These are phyloP conservation scores for Phlogophora meticulosa DNA, from an alignment of 2,888 invertebrate species.

Conservation along the genomic window DNA sequence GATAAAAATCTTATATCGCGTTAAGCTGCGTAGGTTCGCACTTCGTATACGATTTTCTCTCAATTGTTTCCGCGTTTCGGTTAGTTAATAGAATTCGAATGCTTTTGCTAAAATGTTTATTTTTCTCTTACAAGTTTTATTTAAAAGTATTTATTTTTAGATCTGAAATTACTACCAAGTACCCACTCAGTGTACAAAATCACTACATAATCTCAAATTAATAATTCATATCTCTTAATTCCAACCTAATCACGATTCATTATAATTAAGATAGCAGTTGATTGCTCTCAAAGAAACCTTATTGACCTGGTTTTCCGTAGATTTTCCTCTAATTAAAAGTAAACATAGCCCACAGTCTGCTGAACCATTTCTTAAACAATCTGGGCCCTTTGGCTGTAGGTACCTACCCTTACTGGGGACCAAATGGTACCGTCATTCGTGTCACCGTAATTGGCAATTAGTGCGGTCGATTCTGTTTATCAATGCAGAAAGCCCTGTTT, in stretches of 20 bases:
- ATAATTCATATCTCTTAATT: conserved; percentile 12
- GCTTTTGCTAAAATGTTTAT: conserved; percentile 1
- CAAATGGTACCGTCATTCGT: conserved; percentile 70
- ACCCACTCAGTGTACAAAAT: not conserved
- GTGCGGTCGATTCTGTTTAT: conserved; percentile 67
- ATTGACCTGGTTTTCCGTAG: conserved; percentile 14
- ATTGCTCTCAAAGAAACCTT: conserved; percentile 21
- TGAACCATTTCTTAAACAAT: conserved; percentile 53
- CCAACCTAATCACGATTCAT: conserved; percentile 25
- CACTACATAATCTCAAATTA: conserved; percentile 5
- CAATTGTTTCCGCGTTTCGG: conserved; percentile 50
- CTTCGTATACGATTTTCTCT: conserved; percentile 43
- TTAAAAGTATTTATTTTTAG: not conserved
- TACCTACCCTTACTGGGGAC: conserved; percentile 42
- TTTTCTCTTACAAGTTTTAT: not conserved
- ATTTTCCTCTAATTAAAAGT: conserved; percentile 53
- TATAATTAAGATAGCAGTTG: conserved; percentile 23
- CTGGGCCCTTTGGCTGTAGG: conserved; percentile 33
- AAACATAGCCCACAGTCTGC: conserved; percentile 25
- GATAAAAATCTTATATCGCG: conserved; percentile 57
- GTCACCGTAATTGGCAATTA: conserved; percentile 77
- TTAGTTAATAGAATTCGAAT: conserved; percentile 43
- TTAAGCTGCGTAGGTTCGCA: conserved; percentile 38
- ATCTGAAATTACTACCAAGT: not conserved
- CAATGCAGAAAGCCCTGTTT: conserved; percentile 58